A percentile compares a stretch with the other conserved stretches of the same genome.
Evolutionary conservation across 2,888 invertebrate genomes (phyloP).

Genomic region (Macropis europaea): DNA sequence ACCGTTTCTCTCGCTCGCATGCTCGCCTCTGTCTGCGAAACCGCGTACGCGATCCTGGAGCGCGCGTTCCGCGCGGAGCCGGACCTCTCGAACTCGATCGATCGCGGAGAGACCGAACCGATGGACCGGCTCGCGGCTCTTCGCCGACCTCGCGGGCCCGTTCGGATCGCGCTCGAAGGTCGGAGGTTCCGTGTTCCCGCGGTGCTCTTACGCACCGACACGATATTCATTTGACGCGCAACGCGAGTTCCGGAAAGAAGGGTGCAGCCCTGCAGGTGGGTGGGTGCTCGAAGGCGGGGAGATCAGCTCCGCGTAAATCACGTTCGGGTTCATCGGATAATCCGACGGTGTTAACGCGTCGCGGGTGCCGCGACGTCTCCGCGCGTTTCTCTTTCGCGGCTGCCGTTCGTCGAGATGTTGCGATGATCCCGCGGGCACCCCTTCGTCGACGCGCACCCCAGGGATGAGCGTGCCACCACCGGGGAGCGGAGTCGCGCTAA

Average conservation of each 20-base stretch:
- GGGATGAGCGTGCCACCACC: slow-evolving; percentile 44
- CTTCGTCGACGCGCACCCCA: slow-evolving; percentile 48
- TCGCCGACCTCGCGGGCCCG: too few species aligned
- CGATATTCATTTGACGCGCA: too few species aligned
- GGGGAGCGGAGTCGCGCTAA: slow-evolving; percentile 69
- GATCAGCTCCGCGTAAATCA: slow-evolving; percentile 74
- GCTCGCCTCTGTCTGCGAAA: slow-evolving; percentile 40
- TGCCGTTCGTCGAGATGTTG: slow-evolving; percentile 59
- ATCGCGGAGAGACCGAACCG: too few species aligned
- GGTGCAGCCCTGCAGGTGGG: too few species aligned
- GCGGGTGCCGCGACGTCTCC: slow-evolving; percentile 61
- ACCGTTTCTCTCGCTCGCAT: slow-evolving; percentile 62
- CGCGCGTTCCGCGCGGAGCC: slow-evolving; percentile 16
- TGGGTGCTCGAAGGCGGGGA: too few species aligned
- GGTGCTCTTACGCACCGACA: too few species aligned
- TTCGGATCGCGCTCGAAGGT: too few species aligned
- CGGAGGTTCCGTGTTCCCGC: too few species aligned
- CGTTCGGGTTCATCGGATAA: slow-evolving; percentile 78
- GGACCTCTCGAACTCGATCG: slow-evolving; percentile 27
- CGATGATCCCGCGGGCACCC: slow-evolving; percentile 59
- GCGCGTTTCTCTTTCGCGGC: slow-evolving; percentile 39
- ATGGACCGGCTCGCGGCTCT: slow-evolving; percentile 12
- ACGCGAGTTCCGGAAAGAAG: too few species aligned
- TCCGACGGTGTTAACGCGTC: slow-evolving; percentile 77
- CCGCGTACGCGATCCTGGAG: slow-evolving; percentile 51